Percentiles rank a stretch among this genome's conserved stretches.
phyloP scores from a whole-genome alignment of 2,113 vertebrate genomes.

The Prochilodus magdalenae region DNA sequence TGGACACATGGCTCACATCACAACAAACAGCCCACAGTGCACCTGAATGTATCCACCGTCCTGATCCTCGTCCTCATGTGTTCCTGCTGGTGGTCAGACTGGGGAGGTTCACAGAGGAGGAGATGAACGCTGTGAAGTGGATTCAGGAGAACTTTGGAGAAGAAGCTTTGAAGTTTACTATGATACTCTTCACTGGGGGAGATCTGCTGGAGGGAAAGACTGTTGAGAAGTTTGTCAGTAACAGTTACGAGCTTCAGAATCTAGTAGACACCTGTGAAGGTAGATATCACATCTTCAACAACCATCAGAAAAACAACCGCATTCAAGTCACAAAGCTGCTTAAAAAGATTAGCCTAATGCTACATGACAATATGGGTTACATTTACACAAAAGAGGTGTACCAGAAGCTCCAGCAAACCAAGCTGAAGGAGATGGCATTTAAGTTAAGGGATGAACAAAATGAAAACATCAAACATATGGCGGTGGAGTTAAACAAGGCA shows the following conservation, averaged over 20 bases:
- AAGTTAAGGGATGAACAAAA: no score
- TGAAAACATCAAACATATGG: no score
- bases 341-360: neutral
- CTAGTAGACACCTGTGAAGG: neutral
- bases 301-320: neutral
- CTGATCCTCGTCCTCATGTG: slow-evolving; percentile 1
- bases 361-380: neutral
- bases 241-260: neutral
- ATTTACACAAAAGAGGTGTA: neutral
- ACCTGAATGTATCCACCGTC: slow-evolving; percentile 16
- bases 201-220: slow-evolving; percentile 27
- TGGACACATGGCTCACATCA: slow-evolving; percentile 16
- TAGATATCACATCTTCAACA: slow-evolving; percentile 26
- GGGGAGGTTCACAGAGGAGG: slow-evolving; percentile 27
- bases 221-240: neutral
- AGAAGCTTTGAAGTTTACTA: slow-evolving; percentile 28
- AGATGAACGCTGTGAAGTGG: neutral
- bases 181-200: slow-evolving; percentile 51
- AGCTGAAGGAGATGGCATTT: no score
- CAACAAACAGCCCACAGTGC: neutral
- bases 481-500: no score
- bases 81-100: slow-evolving; percentile 14
- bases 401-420: neutral
- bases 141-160: slow-evolving; percentile 36
- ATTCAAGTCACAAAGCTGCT: neutral